Conservation (phyloP, 2,888 invertebrate species). For the Dinocampus coccinellae region DNA sequence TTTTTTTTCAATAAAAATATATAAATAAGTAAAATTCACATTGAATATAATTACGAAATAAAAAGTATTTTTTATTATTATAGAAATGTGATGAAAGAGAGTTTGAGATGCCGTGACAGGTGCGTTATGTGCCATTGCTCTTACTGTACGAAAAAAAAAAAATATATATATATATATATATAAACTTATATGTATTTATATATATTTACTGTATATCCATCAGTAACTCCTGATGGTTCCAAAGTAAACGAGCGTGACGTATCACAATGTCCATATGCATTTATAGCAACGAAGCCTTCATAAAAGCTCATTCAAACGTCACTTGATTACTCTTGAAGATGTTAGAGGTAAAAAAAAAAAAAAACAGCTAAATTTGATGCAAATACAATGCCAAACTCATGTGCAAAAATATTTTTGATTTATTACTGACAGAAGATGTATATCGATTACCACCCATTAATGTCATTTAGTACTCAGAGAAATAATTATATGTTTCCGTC, state of each 20-base stretch:
- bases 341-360: neutral
- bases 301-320: neutral
- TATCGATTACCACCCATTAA: neutral
- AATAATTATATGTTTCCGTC: neutral
- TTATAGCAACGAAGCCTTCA: neutral
- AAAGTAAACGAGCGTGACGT: constrained; percentile 37
- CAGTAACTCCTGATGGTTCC: constrained; percentile 25
- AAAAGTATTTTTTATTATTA: too few relatives aligned
- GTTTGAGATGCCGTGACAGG: constrained; percentile 18
- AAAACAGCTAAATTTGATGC: neutral
- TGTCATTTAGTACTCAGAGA: neutral
- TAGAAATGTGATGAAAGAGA: neutral
- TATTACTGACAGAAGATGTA: neutral
- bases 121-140: constrained; percentile 17
- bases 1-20: neutral
- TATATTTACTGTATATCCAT: neutral
- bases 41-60: neutral
- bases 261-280: constrained; percentile 30
- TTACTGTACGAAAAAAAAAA: neutral
- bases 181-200: neutral
- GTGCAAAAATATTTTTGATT: neutral
- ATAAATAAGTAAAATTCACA: neutral
- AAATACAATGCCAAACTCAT: neutral
- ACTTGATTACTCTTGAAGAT: constrained; percentile 10
- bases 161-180: neutral